Evolutionary conservation across 2,113 vertebrate genomes (phyloP).

Genomic region (Microtus montanus): DNA sequence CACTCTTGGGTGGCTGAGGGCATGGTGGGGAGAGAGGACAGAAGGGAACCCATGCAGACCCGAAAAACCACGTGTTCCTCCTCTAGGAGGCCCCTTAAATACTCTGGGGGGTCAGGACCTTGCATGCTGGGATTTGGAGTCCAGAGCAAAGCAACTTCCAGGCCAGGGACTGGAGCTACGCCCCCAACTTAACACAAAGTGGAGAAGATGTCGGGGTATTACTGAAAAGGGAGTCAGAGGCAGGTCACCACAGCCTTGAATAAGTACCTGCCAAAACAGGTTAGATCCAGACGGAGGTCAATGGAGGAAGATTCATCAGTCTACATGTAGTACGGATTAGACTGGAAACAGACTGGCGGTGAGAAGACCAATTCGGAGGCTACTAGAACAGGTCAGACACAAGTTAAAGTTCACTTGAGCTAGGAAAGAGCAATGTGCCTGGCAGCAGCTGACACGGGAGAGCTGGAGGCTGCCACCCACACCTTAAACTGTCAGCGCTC

Average conservation of each 20-base stretch:
- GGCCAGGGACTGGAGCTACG: no score
- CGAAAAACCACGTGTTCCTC: no score
- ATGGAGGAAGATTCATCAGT: background rate
- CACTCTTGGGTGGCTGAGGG: no score
- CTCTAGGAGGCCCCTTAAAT: no score
- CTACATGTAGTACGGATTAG: background rate
- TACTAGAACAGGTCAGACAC: background rate
- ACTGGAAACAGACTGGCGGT: background rate
- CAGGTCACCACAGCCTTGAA: background rate
- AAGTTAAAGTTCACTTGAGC: background rate
- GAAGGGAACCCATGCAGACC: no score
- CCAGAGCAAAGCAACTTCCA: no score
- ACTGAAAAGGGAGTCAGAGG: background rate
- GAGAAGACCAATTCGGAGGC: background rate
- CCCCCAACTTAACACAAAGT: background rate
- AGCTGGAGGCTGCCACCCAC: background rate
- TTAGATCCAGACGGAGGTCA: background rate
- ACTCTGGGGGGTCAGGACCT: no score
- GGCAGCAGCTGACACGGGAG: background rate
- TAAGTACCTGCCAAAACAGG: conserved; percentile 6
- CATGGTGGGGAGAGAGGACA: no score
- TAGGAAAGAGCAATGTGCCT: background rate
- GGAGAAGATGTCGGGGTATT: background rate
- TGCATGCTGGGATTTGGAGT: no score
- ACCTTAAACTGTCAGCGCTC: accelerated